Evolutionary conservation across 2,113 vertebrate genomes (phyloP).

Genomic region (Eurypyga helias): DNA sequence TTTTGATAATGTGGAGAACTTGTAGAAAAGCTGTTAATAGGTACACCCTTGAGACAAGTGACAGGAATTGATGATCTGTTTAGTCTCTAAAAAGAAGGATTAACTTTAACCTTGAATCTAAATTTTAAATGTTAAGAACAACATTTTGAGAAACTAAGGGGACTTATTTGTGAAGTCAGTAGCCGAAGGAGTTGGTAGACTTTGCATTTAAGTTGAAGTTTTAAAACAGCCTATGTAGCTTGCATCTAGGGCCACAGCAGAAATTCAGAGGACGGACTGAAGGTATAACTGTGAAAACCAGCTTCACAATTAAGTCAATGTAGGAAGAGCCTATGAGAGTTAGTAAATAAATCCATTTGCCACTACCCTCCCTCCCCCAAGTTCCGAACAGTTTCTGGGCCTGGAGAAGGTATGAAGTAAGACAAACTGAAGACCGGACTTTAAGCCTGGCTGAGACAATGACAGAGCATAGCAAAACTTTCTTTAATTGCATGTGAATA

Average conservation of each 20-base stretch:
- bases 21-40: background rate
- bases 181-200: background rate
- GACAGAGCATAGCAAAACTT: background rate
- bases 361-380: fast-evolving
- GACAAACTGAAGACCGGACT: too few relatives aligned
- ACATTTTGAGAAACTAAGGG: background rate
- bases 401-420: background rate
- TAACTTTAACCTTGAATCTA: background rate
- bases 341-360: background rate
- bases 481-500: too few relatives aligned
- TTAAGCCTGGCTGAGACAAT: background rate
- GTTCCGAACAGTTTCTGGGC: background rate
- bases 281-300: background rate
- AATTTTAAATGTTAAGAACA: background rate
- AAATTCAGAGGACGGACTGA: background rate
- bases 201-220: background rate
- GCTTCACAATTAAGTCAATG: background rate
- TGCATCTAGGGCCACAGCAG: background rate
- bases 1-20: background rate
- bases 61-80: background rate
- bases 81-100: background rate
- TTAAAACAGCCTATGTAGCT: background rate
- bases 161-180: background rate
- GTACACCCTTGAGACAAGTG: background rate
- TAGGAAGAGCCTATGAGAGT: background rate